Evolutionary conservation across 2,888 invertebrate species (phyloP).

Genomic region (Nomada flava): DNA sequence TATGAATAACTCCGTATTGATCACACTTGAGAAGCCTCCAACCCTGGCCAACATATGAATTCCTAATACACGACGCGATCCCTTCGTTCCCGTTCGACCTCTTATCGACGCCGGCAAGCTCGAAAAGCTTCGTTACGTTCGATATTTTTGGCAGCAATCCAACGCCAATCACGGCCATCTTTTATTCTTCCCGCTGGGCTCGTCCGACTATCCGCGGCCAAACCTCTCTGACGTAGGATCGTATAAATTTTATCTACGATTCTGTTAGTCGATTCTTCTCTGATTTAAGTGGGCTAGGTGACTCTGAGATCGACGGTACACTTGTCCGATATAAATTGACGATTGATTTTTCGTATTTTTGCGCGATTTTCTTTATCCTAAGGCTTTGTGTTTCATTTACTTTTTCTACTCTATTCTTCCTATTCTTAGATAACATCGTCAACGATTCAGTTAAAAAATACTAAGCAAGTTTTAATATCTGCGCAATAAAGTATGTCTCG

Average conservation of each 20-base stretch:
- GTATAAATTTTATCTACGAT: conserved; percentile 11
- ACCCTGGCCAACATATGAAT: conserved; percentile 78
- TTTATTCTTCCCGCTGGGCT: conserved; percentile 77
- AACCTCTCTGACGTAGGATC: conserved; percentile 19
- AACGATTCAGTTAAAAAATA: no score
- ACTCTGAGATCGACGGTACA: not conserved
- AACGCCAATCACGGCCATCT: conserved; percentile 79
- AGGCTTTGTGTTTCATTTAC: no score
- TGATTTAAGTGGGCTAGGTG: not conserved
- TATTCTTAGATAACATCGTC: no score
- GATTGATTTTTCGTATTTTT: no score
- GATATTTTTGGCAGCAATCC: conserved; percentile 76
- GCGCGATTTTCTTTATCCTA: no score
- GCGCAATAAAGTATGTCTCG: not conserved
- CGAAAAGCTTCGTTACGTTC: conserved; percentile 78
- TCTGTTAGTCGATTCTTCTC: not conserved
- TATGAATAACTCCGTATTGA: conserved; percentile 80
- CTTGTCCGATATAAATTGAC: no score
- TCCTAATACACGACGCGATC: conserved; percentile 77
- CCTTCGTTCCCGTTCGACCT: conserved; percentile 45
- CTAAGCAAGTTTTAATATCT: no score
- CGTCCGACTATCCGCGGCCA: conserved; percentile 6
- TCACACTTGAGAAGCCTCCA: conserved; percentile 77
- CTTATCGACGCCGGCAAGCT: conserved; percentile 67
- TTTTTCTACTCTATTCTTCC: not conserved